Percentiles rank a stretch among this genome's conserved stretches.
These are phyloP conservation scores for Dromas ardeola DNA, from an alignment of 2,113 vertebrate species.

Conservation along the genomic window DNA sequence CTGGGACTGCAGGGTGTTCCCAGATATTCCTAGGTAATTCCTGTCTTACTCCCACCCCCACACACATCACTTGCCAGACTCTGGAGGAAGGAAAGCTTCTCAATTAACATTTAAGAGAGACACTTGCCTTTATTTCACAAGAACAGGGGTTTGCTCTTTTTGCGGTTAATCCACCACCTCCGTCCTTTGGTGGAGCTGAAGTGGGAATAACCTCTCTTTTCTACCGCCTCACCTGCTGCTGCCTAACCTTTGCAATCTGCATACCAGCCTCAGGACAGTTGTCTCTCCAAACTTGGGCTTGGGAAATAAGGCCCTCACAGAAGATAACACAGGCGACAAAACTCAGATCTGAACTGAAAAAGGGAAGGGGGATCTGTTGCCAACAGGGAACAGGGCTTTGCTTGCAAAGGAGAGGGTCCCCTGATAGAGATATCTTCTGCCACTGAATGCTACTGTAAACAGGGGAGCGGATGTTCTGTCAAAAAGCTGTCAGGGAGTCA, in stretches of 20 bases:
- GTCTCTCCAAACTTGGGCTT: neutral
- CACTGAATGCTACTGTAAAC: neutral
- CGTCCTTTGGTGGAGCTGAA: neutral
- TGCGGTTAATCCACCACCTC: neutral
- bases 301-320: neutral
- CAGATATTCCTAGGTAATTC: constrained; percentile 18
- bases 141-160: neutral
- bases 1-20: constrained; percentile 17
- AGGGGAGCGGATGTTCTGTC: constrained; percentile 18
- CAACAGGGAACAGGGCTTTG: neutral
- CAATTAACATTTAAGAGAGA: constrained; percentile 23
- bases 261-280: neutral
- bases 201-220: neutral
- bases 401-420: neutral
- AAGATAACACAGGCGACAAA: neutral
- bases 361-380: neutral
- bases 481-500: constrained; percentile 34
- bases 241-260: neutral
- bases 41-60: neutral
- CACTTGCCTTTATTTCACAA: neutral
- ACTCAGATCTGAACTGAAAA: neutral
- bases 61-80: neutral
- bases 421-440: constrained; percentile 25
- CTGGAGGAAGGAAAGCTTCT: constrained; percentile 23
- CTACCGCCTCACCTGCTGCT: neutral